Conservation (phyloP, 2,797 vertebrate genomes). For the Gymnodraco acuticeps region DNA sequence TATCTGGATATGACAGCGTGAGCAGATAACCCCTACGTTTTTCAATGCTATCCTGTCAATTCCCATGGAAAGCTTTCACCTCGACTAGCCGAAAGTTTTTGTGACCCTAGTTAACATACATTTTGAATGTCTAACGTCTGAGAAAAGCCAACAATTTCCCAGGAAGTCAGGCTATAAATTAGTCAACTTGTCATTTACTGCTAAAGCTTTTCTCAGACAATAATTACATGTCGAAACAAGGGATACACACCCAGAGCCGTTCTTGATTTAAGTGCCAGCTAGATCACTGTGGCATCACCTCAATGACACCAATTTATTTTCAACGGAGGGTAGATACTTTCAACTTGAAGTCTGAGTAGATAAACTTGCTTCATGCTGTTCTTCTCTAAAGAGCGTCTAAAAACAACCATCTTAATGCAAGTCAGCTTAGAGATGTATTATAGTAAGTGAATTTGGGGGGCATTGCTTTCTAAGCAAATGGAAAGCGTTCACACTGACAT, state of each 20-base stretch:
- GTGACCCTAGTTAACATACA: not conserved
- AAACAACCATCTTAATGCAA: not conserved
- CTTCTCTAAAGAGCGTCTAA: no score
- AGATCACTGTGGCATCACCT: slow-evolving; percentile 46
- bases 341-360: slow-evolving; percentile 11
- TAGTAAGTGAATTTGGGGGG: no score
- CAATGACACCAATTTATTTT: slow-evolving; percentile 32
- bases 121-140: slow-evolving; percentile 41
- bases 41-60: no score
- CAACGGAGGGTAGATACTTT: slow-evolving; percentile 6
- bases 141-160: slow-evolving; percentile 48
- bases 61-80: no score
- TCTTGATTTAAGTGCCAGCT: slow-evolving; percentile 58
- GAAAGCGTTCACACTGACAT: not conserved
- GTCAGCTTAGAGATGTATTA: no score
- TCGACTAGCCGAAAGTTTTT: not conserved
- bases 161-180: slow-evolving; percentile 57
- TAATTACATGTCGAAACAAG: slow-evolving; percentile 65
- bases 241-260: slow-evolving; percentile 49
- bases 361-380: not conserved
- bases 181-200: slow-evolving; percentile 63
- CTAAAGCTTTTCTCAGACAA: slow-evolving; percentile 57
- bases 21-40: no score
- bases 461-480: no score
- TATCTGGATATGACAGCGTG: no score